Percentiles rank a stretch among this genome's conserved stretches.
These are phyloP conservation scores for Tetranychus cinnabarinus DNA, from an alignment of 1,140 invertebrate species.

Conservation along the genomic window DNA sequence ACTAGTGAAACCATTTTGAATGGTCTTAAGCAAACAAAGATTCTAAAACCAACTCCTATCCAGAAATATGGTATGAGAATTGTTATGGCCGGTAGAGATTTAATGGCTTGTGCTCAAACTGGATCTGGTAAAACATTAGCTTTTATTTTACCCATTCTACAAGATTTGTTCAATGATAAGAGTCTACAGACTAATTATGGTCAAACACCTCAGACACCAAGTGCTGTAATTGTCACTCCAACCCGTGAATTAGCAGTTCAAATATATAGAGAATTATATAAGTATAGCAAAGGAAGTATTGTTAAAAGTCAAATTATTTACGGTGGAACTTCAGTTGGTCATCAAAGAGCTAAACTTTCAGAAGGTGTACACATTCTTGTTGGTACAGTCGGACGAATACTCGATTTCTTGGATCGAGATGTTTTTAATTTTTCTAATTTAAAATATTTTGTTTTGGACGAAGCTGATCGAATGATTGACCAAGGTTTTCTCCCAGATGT, in stretches of 20 bases:
- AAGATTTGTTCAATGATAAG: slow-evolving; percentile 32
- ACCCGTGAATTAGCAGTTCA: slow-evolving; percentile 74
- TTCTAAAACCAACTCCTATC: slow-evolving; percentile 68
- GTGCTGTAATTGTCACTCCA: slow-evolving; percentile 56
- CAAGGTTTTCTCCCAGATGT: slow-evolving; percentile 31
- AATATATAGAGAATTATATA: slow-evolving; percentile 59
- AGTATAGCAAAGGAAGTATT: slow-evolving; percentile 39
- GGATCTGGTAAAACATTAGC: slow-evolving; percentile 87
- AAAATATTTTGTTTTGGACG: slow-evolving; percentile 25
- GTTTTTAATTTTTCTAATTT: slow-evolving; percentile 27
- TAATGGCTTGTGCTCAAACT: slow-evolving; percentile 54
- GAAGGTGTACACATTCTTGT: slow-evolving; percentile 70
- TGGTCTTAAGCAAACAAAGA: slow-evolving; percentile 48
- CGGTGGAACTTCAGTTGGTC: slow-evolving; percentile 51
- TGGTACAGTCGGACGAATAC: slow-evolving; percentile 70
- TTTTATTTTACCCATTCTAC: slow-evolving; percentile 70
- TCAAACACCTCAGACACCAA: slow-evolving; percentile 28
- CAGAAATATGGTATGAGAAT: slow-evolving; percentile 74
- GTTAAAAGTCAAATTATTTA: slow-evolving; percentile 47
- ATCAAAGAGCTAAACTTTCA: slow-evolving; percentile 40
- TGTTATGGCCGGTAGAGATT: slow-evolving; percentile 45
- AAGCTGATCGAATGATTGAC: slow-evolving; percentile 32
- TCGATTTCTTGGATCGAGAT: slow-evolving; percentile 53
- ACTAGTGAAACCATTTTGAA: slow-evolving; percentile 33
- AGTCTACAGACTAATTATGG: neutral